Evolutionary conservation across 2,113 vertebrate species (phyloP).

Genomic region (Edolisoma coerulescens): DNA sequence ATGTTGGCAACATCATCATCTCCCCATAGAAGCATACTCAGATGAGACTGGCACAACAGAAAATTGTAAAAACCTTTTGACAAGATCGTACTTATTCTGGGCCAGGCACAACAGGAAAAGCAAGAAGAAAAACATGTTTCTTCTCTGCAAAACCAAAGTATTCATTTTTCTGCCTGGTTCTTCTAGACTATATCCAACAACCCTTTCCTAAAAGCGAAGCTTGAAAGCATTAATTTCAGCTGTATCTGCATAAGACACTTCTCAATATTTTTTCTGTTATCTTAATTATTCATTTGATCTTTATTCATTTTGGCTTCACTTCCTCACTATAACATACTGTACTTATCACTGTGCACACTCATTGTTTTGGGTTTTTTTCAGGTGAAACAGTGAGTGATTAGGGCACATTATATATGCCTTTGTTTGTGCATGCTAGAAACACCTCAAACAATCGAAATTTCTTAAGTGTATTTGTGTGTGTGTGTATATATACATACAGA

Average conservation of each 20-base stretch:
- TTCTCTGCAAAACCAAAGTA: background rate
- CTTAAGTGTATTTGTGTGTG: background rate
- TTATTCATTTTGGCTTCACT: background rate
- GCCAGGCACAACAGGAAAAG: background rate
- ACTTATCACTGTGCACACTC: background rate
- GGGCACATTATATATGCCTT: background rate
- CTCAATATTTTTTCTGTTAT: background rate
- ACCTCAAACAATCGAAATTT: background rate
- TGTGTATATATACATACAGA: fast-evolving
- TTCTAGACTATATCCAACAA: background rate
- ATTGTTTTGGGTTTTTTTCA: background rate
- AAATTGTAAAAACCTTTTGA: background rate
- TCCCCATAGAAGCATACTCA: background rate
- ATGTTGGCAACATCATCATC: background rate
- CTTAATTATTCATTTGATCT: background rate
- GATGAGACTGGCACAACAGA: background rate
- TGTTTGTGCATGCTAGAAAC: background rate
- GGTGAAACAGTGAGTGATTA: background rate
- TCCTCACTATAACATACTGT: background rate
- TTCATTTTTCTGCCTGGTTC: background rate
- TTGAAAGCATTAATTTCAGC: background rate
- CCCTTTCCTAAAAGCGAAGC: background rate
- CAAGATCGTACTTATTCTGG: background rate
- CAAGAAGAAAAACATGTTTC: background rate
- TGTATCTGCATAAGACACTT: background rate